Evolutionary conservation across 2,797 vertebrate genomes (phyloP), one percentile per base, ranked within the genome.

Genomic region (Pangasius krempfi): DNA sequence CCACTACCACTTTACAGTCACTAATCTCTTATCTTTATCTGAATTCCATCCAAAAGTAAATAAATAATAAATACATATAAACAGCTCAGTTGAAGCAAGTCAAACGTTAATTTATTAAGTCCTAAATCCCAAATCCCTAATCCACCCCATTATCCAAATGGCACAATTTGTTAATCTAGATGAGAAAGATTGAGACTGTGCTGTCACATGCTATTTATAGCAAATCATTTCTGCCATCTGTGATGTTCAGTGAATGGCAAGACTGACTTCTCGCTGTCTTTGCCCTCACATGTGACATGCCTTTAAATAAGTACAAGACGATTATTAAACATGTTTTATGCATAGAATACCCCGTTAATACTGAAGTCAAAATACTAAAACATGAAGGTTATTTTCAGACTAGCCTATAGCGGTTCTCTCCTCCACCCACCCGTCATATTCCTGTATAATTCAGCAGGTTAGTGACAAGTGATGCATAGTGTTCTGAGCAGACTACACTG

Each of bases 401-500:
- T 80, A 68, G 86, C 82, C 62, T 75, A 72, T 76, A 87, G 82
- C 66, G 10, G 37, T 72, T 18, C 75, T 83, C 73, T 64, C 76
- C 66, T 85, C 82, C 88, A 85, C 73, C 88, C 81, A 87, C 85
- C 72, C 80, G 33, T 85, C 82, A 84, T 79, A 75, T 87, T 85
- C 72, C 76, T 90, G 86, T 87, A 89, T 90, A 87, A 89, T 89
- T 87, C 82, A 90, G 83, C 78, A 89, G 84, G 78, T 37, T 89
- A 82, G 64, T 86, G 78, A 81, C 78, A 86, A 81, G 78, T 86
- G 70, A 86, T 86, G 78, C 58, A 86, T 86, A 76, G 88, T 56
- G 66, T 73, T 81, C 56, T 75, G 47, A 54, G 44, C 54, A 47
- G 76, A 86, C 50, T 66, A 50, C 79, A 40, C 5, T 54, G 78